Conservation (phyloP, 2,113 vertebrate genomes). For the Rattus norvegicus region GRCr8 NC_086034.1:4380501-4381000, state of each 20-base stretch:
- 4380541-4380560: not conserved
- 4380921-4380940: slow-evolving; percentile 68
- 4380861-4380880: slow-evolving; percentile 41
- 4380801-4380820: slow-evolving; percentile 84
- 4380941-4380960: slow-evolving; percentile 51
- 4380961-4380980: not conserved
- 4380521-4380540: not conserved
- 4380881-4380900: slow-evolving; percentile 64
- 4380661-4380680: slow-evolving; percentile 86
- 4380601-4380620: slow-evolving; percentile 82
- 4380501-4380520: slow-evolving; percentile 15
- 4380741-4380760: slow-evolving; percentile 86
- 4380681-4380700: slow-evolving; percentile 86
- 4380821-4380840: slow-evolving; percentile 82
- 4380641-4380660: slow-evolving; percentile 72
- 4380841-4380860: slow-evolving; percentile 75
- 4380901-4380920: slow-evolving; percentile 66
- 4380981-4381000: not conserved
- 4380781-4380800: slow-evolving; percentile 86
- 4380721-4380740: slow-evolving; percentile 88
- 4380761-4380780: slow-evolving; percentile 87
- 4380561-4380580: slow-evolving; percentile 47
- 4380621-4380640: slow-evolving; percentile 75
- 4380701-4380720: slow-evolving; percentile 87
- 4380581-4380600: slow-evolving; percentile 68